Percentiles rank a stretch among this genome's conserved stretches.
phyloP scores from a whole-genome alignment of 2,113 vertebrate genomes.

The Megatriorchis doriae region DNA sequence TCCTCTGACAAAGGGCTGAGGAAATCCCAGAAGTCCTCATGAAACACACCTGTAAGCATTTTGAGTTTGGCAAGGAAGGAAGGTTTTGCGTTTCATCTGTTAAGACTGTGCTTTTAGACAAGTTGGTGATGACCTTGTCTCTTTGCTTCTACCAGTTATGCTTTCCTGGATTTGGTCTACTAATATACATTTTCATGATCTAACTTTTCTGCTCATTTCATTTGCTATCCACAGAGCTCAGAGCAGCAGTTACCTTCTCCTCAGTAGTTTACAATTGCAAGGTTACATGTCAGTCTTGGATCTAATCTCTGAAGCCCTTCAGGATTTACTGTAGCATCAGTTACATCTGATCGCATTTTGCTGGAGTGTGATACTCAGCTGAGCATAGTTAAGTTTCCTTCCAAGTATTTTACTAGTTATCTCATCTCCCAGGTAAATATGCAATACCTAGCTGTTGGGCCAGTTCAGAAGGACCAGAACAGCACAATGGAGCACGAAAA shows the following conservation, averaged over 20 bases:
- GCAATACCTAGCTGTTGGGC: not conserved
- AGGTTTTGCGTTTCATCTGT: not conserved
- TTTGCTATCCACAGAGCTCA: not conserved
- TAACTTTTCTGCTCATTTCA: not conserved
- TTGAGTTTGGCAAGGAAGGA: slow-evolving; percentile 34
- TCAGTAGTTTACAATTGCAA: not conserved
- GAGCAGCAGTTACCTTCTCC: not conserved
- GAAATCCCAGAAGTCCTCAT: slow-evolving; percentile 44
- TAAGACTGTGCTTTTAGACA: not conserved
- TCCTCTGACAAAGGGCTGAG: slow-evolving; percentile 37
- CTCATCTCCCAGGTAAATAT: rapidly evolving
- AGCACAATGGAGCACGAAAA: not conserved
- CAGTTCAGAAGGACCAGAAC: not conserved
- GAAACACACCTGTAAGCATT: slow-evolving; percentile 50
- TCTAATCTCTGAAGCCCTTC: not conserved
- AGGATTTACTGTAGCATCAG: not conserved
- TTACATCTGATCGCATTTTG: not conserved
- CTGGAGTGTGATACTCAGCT: not conserved
- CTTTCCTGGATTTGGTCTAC: not conserved
- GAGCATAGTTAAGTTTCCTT: not conserved
- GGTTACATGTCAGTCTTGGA: not conserved
- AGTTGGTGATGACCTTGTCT: not conserved
- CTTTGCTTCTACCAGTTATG: not conserved
- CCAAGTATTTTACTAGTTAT: not conserved
- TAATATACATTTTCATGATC: not conserved